Conservation (phyloP, 2,113 vertebrate genomes). For the Guaruba guarouba region DNA sequence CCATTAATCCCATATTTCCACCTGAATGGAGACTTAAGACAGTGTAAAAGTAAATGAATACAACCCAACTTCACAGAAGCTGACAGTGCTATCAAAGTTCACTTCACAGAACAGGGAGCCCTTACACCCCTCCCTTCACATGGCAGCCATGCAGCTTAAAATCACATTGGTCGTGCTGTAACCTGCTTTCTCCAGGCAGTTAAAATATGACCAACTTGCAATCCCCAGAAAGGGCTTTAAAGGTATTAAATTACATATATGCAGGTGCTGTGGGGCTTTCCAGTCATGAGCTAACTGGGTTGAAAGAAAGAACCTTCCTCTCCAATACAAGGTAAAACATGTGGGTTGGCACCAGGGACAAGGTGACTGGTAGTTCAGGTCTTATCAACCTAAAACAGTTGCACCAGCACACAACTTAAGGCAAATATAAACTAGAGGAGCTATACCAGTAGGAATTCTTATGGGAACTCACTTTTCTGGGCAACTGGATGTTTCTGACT, state of each 20-base stretch:
- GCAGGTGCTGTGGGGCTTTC: constrained; percentile 53
- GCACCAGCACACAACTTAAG: not conserved
- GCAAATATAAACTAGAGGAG: not conserved
- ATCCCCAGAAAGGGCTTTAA: not conserved
- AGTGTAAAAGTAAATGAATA: not conserved
- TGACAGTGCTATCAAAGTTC: not conserved
- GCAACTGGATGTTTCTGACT: not conserved
- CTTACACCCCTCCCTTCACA: not conserved
- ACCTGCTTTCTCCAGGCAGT: constrained; percentile 34
- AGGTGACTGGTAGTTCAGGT: not conserved
- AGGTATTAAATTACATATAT: constrained; percentile 33
- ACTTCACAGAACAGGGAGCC: not conserved
- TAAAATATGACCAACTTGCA: constrained; percentile 19
- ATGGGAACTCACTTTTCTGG: not conserved
- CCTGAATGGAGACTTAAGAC: not conserved
- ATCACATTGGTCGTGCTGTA: not conserved
- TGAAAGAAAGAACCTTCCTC: constrained; percentile 21
- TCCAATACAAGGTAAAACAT: not conserved
- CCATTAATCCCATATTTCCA: not conserved
- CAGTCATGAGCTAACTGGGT: constrained; percentile 33
- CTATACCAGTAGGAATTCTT: not conserved
- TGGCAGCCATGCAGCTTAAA: not conserved
- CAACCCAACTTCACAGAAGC: not conserved
- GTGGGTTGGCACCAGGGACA: not conserved
- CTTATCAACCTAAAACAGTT: not conserved